Conservation (phyloP, 1,140 invertebrate species). For the Aphelinus certus region DNA sequence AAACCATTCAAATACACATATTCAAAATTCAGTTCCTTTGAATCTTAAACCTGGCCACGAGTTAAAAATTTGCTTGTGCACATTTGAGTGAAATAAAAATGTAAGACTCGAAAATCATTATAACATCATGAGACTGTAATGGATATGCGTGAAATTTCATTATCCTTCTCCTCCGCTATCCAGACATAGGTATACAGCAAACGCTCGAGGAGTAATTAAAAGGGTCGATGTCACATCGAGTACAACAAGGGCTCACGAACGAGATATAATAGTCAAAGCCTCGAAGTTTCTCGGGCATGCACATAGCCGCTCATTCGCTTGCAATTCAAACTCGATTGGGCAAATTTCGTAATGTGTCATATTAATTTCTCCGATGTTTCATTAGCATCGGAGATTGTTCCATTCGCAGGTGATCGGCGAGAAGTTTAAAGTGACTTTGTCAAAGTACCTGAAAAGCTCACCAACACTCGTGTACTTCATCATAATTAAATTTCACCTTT, state of each 20-base stretch:
- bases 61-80: too few relatives aligned
- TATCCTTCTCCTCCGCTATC: too few relatives aligned
- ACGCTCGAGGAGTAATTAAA: not conserved
- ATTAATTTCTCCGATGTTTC: constrained; percentile 23
- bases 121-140: too few relatives aligned
- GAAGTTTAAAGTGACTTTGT: constrained; percentile 19
- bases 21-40: too few relatives aligned
- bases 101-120: too few relatives aligned
- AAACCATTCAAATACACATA: too few relatives aligned
- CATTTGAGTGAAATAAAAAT: too few relatives aligned
- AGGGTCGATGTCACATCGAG: constrained; percentile 6
- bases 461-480: constrained; percentile 16
- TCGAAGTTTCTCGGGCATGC: not conserved
- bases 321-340: not conserved
- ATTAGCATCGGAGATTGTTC: constrained; percentile 14
- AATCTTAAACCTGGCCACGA: too few relatives aligned
- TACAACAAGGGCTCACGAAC: too few relatives aligned
- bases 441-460: constrained; percentile 22
- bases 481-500: constrained; percentile 23
- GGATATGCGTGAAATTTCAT: too few relatives aligned
- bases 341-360: constrained; percentile 9
- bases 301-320: too few relatives aligned
- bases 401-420: constrained; percentile 16
- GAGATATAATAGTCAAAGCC: not conserved
- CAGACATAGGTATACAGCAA: not conserved